A percentile compares a stretch with the other conserved stretches of the same genome.
Conservation (phyloP, 2,888 invertebrate genomes). For the Athalia circularis region DNA sequence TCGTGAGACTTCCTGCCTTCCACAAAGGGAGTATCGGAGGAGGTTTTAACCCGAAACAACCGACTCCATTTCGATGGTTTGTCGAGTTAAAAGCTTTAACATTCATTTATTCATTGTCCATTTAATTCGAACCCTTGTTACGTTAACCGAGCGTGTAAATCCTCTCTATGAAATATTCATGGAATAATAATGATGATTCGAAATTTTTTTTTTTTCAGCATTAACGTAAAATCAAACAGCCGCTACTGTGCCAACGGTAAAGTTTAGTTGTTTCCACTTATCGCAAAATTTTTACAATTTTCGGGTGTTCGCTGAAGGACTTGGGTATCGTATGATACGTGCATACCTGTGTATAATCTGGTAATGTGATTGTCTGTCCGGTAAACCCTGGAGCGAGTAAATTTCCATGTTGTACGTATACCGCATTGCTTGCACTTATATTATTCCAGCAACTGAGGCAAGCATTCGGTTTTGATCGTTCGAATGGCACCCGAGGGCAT, state of each 20-base stretch:
- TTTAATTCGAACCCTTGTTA: conserved; percentile 25
- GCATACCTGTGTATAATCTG: neutral
- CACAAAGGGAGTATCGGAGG: too few species aligned
- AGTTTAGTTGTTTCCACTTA: too few species aligned
- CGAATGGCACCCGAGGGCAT: conserved; percentile 17
- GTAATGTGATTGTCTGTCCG: conserved; percentile 26
- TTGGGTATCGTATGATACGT: too few species aligned
- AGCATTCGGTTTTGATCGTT: conserved; percentile 16
- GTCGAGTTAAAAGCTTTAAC: conserved; percentile 11
- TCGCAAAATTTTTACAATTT: too few species aligned
- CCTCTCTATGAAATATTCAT: conserved; percentile 7
- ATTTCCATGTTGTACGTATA: conserved; percentile 16
- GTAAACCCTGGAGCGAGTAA: conserved; percentile 19
- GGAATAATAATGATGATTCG: neutral
- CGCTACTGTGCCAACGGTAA: neutral
- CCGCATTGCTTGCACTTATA: conserved; percentile 17
- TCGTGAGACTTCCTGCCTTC: neutral
- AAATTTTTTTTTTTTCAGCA: neutral
- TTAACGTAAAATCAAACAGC: neutral
- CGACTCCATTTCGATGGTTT: conserved; percentile 3
- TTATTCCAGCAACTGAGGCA: neutral
- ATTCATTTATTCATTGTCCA: conserved; percentile 36
- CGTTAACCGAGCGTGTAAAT: conserved; percentile 14
- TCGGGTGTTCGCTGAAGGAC: too few species aligned
- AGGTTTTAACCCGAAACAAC: conserved; percentile 2